phyloP scores from a whole-genome alignment of 1,140 invertebrate genomes.

The Drosophila setifemur region DNA sequence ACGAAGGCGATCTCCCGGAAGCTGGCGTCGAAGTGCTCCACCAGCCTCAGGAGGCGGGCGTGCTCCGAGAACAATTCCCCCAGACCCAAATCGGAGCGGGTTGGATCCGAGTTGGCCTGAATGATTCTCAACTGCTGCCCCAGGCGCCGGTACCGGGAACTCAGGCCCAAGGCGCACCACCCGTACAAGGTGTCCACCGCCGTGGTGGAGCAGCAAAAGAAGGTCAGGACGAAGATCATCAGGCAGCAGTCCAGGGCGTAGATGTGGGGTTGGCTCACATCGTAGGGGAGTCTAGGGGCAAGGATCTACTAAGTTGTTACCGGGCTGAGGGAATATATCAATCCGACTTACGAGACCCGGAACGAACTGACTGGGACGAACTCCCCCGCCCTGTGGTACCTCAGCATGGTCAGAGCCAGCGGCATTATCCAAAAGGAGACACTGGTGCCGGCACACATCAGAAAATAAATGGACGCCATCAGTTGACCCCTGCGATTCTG shows the following conservation, averaged over 20 bases:
- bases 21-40: slow-evolving; percentile 29
- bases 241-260: slow-evolving; percentile 47
- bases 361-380: slow-evolving; percentile 51
- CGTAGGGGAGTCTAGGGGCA: slow-evolving; percentile 38
- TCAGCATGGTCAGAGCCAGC: slow-evolving; percentile 28
- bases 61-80: slow-evolving; percentile 30
- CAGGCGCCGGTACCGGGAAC: slow-evolving; percentile 49
- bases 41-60: slow-evolving; percentile 21
- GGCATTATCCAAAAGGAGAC: slow-evolving; percentile 52
- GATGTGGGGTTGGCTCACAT: slow-evolving; percentile 37
- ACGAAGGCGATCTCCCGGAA: slow-evolving; percentile 53
- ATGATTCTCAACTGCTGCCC: slow-evolving; percentile 1
- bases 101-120: not conserved
- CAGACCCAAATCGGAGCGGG: slow-evolving; percentile 7
- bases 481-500: slow-evolving; percentile 40
- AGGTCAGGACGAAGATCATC: slow-evolving; percentile 50
- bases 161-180: slow-evolving; percentile 51
- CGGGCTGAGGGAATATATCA: not conserved
- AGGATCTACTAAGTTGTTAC: too few relatives aligned
- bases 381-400: slow-evolving; percentile 11
- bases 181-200: slow-evolving; percentile 54
- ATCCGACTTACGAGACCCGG: slow-evolving; percentile 37
- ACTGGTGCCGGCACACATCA: slow-evolving; percentile 58
- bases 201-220: slow-evolving; percentile 64
- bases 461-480: slow-evolving; percentile 37